Base-by-base conservation (phyloP, 2,113 vertebrate species). In the Eudyptes chrysolophus region DNA sequence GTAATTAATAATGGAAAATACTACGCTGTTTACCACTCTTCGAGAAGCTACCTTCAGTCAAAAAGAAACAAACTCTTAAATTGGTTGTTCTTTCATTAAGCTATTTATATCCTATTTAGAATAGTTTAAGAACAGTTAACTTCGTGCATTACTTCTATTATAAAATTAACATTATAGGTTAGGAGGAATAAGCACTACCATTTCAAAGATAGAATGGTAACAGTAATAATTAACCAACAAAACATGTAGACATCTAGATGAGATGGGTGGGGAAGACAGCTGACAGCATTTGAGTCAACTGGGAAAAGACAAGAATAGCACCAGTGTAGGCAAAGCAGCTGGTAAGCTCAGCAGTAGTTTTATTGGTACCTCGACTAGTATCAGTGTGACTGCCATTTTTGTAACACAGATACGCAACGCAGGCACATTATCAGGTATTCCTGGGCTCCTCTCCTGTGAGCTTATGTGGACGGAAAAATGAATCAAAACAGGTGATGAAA, bases 1-100 rank as follows among this genome's bases (percentile, higher is more conserved):
- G 30, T 64, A 87, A 91, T 93, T 88, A 96, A 77, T 78, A 94
- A 87, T 55, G 21, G 40, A 52, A 96, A 89, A 84, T 52, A 76
- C 13, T 75, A 26, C 27, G 32, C 24, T 92, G 15, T 42, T 92
- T 61, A 64, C 32, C 49, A 65, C 30, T 54, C 42, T 55, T 80
- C 4, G 24, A 51, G 36, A 79, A 78, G 32, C 13, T 75, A 49
- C 27, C 27, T 77, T 74, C 52, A 90, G 40, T 65, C 44, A 48
- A 89, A 92, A 78, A 94, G 65, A 71, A 70, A 74, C 6, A 62
- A 79, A 54, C 11, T 36, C 17, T 75, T 51, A 70, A 48, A 57
- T 1, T n/a, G 5, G 5, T 61, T 83, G 8, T 52, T 82, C 15
- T 55, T 66, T 84, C 69, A 64, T 13, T 78, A 7, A 71, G 27